A percentile compares a stretch with the other conserved stretches of the same genome.
phyloP scores from a whole-genome alignment of 2,113 vertebrate species.

The Ictidomys tridecemlineatus region DNA sequence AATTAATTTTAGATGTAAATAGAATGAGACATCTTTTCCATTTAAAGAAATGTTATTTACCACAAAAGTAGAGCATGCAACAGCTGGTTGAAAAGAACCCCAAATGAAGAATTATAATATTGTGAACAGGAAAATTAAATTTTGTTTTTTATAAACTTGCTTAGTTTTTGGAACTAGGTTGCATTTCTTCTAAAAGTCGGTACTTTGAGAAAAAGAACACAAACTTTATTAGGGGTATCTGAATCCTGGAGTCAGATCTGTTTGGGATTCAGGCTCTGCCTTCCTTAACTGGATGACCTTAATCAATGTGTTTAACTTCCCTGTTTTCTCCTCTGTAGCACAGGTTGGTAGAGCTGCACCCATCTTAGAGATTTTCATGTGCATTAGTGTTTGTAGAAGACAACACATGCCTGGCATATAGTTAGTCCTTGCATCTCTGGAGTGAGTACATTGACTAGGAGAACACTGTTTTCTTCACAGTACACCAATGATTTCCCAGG shows the following conservation, averaged over 20 bases:
- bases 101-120: conserved; percentile 46
- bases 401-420: background rate
- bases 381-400: conserved; percentile 2
- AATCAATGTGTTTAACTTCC: background rate
- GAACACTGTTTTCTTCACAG: background rate
- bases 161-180: conserved; percentile 56
- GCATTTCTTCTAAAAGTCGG: conserved; percentile 30
- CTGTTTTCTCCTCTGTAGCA: background rate
- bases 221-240: background rate
- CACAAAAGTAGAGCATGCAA: conserved; percentile 30
- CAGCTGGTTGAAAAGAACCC: conserved; percentile 47
- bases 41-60: conserved; percentile 70
- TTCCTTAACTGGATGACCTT: background rate
- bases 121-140: conserved; percentile 28
- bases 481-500: background rate
- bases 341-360: background rate
- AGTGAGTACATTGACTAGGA: background rate
- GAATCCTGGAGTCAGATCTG: background rate
- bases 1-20: conserved; percentile 69
- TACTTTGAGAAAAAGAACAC: background rate
- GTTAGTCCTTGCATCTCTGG: background rate
- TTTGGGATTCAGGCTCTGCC: background rate
- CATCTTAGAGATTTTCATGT: background rate
- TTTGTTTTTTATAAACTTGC: conserved; percentile 50
- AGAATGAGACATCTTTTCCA: conserved; percentile 23